Conservation (phyloP, 2,797 vertebrate genomes). For the Poeciliopsis paucimaculata region DNA sequence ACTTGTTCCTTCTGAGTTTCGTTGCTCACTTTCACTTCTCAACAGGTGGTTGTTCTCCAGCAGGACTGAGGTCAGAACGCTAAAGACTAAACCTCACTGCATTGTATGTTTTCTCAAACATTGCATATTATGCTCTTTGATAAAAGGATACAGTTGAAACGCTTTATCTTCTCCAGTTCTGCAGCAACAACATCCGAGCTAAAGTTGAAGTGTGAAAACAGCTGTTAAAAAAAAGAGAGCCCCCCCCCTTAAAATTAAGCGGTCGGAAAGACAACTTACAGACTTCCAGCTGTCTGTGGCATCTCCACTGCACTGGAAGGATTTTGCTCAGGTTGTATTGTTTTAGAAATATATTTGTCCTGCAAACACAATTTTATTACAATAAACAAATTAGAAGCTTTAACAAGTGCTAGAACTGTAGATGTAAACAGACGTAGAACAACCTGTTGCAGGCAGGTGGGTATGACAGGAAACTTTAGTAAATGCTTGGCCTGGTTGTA, state of each 20-base stretch:
- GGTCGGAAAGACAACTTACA: slow-evolving; percentile 56
- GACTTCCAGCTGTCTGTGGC: slow-evolving; percentile 38
- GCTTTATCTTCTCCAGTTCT: slow-evolving; percentile 80
- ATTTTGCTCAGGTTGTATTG: slow-evolving; percentile 30
- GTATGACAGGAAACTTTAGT: slow-evolving; percentile 43
- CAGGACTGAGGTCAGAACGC: slow-evolving; percentile 64
- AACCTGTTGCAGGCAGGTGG: slow-evolving; percentile 74
- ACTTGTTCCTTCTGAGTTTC: slow-evolving; percentile 4
- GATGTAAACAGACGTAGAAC: background rate
- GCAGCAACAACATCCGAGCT: slow-evolving; percentile 73
- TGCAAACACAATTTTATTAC: slow-evolving; percentile 36
- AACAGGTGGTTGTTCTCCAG: slow-evolving; percentile 69
- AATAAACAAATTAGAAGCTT: background rate
- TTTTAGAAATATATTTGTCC: slow-evolving; percentile 31
- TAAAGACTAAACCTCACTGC: slow-evolving; percentile 52
- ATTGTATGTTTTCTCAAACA: background rate
- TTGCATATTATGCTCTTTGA: background rate
- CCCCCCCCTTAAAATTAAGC: background rate
- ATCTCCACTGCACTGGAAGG: slow-evolving; percentile 14
- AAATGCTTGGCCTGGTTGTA: slow-evolving; percentile 68
- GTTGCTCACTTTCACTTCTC: slow-evolving; percentile 9
- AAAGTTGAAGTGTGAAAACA: slow-evolving; percentile 9
- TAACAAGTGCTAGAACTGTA: background rate
- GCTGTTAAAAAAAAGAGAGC: background rate
- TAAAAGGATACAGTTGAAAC: slow-evolving; percentile 82